Conservation (phyloP, 1,140 invertebrate species). For the Theocolax elegans region DNA sequence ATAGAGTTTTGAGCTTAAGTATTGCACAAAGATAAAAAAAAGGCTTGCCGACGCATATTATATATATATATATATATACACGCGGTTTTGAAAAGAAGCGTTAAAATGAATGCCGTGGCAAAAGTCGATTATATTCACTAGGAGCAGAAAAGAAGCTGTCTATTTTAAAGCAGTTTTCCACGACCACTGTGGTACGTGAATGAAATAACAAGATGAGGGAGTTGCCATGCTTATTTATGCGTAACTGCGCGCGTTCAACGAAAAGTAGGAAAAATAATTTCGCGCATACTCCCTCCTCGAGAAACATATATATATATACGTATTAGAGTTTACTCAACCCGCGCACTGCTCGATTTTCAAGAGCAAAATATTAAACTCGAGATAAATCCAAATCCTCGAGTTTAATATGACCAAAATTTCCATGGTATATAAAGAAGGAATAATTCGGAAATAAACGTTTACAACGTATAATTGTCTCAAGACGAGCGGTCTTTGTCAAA, state of each 20-base stretch:
- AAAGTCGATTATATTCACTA: constrained; percentile 14
- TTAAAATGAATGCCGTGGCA: constrained; percentile 7
- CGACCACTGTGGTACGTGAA: constrained; percentile 1
- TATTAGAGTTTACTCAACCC: background rate
- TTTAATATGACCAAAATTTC: too few species aligned
- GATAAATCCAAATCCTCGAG: too few species aligned
- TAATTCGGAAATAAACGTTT: background rate
- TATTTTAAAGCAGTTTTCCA: constrained; percentile 13
- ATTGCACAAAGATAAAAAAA: too few species aligned
- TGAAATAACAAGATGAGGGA: constrained; percentile 13
- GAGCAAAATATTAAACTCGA: background rate
- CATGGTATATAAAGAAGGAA: too few species aligned
- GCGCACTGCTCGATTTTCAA: background rate
- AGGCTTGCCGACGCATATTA: too few species aligned
- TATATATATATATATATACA: too few species aligned
- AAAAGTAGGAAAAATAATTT: constrained; percentile 31
- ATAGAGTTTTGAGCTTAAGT: background rate
- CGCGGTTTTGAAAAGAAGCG: background rate
- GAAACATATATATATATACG: background rate
- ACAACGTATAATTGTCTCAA: background rate
- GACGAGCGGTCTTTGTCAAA: too few species aligned
- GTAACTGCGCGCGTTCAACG: background rate
- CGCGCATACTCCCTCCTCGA: background rate
- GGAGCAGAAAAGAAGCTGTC: constrained; percentile 3
- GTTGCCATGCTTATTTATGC: constrained; percentile 2